Base-by-base conservation (phyloP, 2,888 invertebrate species). In the Teleogryllus oceanicus region DNA sequence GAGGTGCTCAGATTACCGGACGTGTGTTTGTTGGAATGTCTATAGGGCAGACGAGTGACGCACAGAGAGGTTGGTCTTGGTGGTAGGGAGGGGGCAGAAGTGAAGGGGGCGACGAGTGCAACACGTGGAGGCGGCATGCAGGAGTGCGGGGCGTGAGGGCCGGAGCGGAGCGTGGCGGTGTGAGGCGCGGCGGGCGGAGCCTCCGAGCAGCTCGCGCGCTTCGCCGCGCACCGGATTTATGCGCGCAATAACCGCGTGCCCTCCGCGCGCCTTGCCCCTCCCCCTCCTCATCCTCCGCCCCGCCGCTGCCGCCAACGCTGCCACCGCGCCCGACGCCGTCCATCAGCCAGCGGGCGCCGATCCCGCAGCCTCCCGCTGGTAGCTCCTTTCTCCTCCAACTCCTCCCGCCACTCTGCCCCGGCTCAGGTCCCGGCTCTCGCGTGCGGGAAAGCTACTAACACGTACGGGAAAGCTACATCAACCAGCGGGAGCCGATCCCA, bases 181-280 rank as follows among this genome's bases (percentile, higher is more conserved):
- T 8, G 62, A n/a, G 16, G 62, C 16, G 16, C 62, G n/a, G 62
- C 62, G n/a, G 62, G 62, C 62, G 62, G 62, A 62, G 62, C n/a
- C 16, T 62, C 62, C 62, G 13, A 62, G 62, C 62, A 18, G 62
- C 62, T 62, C n/a, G 16, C 62, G 13, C 62, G 62, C 62, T 62
- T n/a, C 62, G n/a, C 62, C 62, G 62, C 62, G 13, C n/a, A 13
- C n/a, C 62, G 62, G 62, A 62, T 62, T 62, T 62, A 62, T 62
- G 62, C 62, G 62, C 62, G 62, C 62, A 62, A 62, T 62, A 62
- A 62, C 62, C 62, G 62, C 62, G n/a, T 62, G 62, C 62, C n/a
- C 62, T n/a, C 16, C 62, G 62, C 3, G 13, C 62, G 13, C 62
- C 18, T 18, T 62, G 62, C 18, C 62, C 10, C 62, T 16, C 16